A percentile compares a stretch with the other conserved stretches of the same genome.
Evolutionary conservation across 2,113 vertebrate genomes (phyloP).

Genomic region (Butorides virescens): DNA sequence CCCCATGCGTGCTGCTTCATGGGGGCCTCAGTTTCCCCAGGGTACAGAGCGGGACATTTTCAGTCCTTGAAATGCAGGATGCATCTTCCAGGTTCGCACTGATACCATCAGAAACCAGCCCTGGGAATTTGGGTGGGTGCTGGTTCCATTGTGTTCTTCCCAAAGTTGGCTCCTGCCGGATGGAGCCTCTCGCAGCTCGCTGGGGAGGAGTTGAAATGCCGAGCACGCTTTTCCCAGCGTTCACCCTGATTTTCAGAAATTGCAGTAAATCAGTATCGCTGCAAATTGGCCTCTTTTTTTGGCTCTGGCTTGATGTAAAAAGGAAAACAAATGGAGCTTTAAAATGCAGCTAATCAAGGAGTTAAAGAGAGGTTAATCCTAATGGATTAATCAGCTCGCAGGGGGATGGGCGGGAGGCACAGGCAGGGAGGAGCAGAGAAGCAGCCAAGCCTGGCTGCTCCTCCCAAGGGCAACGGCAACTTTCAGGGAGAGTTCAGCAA

Average conservation of each 20-base stretch:
- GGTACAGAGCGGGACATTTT: not conserved
- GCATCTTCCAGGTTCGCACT: not conserved
- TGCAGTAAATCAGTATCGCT: constrained; percentile 66
- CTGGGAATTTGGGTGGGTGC: not conserved
- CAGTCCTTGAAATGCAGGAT: not conserved
- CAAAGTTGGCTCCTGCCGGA: not conserved
- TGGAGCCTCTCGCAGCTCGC: not conserved
- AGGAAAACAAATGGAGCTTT: constrained; percentile 74
- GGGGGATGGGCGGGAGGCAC: not conserved
- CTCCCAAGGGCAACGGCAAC: not conserved
- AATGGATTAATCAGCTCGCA: constrained; percentile 72
- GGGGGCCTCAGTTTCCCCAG: not conserved
- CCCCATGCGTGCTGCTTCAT: fast-evolving
- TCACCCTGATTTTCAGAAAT: constrained; percentile 74
- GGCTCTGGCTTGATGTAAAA: constrained; percentile 68
- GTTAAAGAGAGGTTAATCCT: constrained; percentile 77
- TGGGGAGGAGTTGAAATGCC: constrained; percentile 53
- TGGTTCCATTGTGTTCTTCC: not conserved
- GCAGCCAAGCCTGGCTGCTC: not conserved
- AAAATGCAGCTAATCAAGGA: constrained; percentile 79
- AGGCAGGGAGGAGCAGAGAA: not conserved
- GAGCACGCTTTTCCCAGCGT: not conserved
- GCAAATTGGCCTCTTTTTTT: constrained; percentile 72
- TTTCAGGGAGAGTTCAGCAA: not conserved
- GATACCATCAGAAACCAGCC: not conserved